These are phyloP conservation scores for Coturnix japonica DNA, from an alignment of 2,113 vertebrate species.

Conservation along the genomic window DNA sequence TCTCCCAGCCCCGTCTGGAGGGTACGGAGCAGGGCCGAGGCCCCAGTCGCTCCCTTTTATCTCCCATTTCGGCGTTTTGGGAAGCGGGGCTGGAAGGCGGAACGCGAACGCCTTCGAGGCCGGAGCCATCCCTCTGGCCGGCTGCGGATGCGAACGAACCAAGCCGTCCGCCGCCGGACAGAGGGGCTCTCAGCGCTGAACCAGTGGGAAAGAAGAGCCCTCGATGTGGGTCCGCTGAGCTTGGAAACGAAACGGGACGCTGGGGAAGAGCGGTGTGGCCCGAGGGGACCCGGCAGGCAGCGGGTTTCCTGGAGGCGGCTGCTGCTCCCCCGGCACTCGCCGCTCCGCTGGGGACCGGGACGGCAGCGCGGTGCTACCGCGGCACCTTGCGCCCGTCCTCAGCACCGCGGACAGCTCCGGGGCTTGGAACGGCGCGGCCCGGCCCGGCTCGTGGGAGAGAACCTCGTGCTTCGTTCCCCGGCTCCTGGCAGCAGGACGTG, in stretches of 20 bases:
- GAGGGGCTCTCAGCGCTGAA: background rate
- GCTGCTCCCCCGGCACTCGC: background rate
- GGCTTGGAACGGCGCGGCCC: no score
- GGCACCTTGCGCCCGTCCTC: background rate
- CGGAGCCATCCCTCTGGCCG: background rate
- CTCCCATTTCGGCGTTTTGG: background rate
- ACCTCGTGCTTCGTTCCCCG: rapidly evolving
- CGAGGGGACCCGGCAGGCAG: background rate
- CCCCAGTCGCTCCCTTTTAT: background rate
- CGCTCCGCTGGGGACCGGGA: rapidly evolving
- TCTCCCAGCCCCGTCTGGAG: no score
- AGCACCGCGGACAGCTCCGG: constrained; percentile 51
- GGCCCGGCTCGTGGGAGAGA: no score
- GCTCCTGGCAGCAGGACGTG: background rate
- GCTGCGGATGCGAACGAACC: background rate
- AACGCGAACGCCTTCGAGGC: background rate
- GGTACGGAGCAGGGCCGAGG: no score
- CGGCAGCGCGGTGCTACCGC: background rate
- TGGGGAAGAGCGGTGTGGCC: background rate
- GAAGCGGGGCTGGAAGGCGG: background rate
- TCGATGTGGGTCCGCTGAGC: background rate
- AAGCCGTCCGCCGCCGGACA: background rate
- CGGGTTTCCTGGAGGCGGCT: background rate
- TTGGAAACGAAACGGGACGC: background rate
- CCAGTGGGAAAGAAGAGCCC: background rate